Evolutionary conservation across 1,140 invertebrate genomes (phyloP).

Genomic region (Drosophila lowei): DNA sequence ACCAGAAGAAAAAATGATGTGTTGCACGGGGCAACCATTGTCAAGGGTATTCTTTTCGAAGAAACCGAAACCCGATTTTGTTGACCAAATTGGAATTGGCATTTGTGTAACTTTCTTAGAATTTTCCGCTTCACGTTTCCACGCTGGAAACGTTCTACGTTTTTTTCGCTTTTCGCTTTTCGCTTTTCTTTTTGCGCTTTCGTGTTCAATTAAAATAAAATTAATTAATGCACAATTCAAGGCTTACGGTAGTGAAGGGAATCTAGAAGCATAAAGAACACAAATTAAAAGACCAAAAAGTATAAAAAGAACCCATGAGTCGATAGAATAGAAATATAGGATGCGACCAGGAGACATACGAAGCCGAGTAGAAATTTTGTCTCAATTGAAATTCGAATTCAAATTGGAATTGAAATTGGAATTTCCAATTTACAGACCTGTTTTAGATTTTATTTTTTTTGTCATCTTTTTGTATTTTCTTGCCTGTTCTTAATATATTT

Average conservation of each 20-base stretch:
- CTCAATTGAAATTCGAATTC: slow-evolving; percentile 53
- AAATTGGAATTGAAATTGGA: slow-evolving; percentile 61
- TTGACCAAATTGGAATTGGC: slow-evolving; percentile 23
- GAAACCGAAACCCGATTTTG: slow-evolving; percentile 49
- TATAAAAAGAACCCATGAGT: slow-evolving; percentile 64
- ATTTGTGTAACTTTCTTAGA: slow-evolving; percentile 11
- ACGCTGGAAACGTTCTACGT: background rate
- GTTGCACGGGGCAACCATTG: slow-evolving; percentile 23
- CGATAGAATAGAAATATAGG: slow-evolving; percentile 23
- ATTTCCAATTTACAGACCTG: slow-evolving; percentile 57
- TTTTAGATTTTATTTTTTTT: slow-evolving; percentile 20
- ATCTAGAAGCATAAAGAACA: slow-evolving; percentile 81
- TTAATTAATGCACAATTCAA: slow-evolving; percentile 78
- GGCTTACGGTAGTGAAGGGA: slow-evolving; percentile 76
- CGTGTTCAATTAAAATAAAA: slow-evolving; percentile 80
- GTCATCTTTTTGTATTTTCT: slow-evolving; percentile 1
- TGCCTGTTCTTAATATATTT: slow-evolving; percentile 36
- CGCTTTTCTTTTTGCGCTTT: slow-evolving; percentile 49
- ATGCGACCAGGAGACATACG: slow-evolving; percentile 35
- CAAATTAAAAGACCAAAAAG: slow-evolving; percentile 75
- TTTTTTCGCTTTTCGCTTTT: background rate
- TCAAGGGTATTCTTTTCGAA: slow-evolving; percentile 13
- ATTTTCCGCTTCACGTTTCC: slow-evolving; percentile 27
- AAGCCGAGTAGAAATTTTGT: slow-evolving; percentile 34
- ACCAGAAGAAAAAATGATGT: slow-evolving; percentile 20